Percentiles rank a stretch among this genome's conserved stretches.
phyloP scores from a whole-genome alignment of 2,888 invertebrate genomes.

The Elegia similella region DNA sequence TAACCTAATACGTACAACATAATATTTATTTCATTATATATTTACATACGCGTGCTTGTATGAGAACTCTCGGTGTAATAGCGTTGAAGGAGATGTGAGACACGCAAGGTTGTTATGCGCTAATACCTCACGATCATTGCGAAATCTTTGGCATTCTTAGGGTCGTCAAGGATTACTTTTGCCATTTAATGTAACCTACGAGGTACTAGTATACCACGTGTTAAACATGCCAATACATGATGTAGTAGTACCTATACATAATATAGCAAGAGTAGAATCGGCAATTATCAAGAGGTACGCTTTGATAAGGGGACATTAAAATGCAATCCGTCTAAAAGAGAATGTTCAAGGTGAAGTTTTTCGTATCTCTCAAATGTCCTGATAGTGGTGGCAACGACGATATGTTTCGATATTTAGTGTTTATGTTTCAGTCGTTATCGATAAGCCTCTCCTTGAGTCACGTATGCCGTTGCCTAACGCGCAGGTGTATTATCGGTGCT shows the following conservation, averaged over 20 bases:
- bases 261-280: not conserved
- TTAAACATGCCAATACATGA: not conserved
- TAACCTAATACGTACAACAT: not conserved
- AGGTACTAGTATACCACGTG: not conserved
- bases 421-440: conserved; percentile 63
- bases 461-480: conserved; percentile 64
- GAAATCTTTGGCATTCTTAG: conserved; percentile 13
- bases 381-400: conserved; percentile 55
- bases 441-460: conserved; percentile 68
- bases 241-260: not conserved
- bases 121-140: conserved; percentile 15
- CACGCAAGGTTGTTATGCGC: conserved; percentile 18
- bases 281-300: not conserved
- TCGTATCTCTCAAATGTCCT: conserved; percentile 57
- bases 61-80: too few relatives aligned
- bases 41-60: not conserved
- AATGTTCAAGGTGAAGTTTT: conserved; percentile 64
- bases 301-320: conserved; percentile 23
- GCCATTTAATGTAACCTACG: not conserved
- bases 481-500: conserved; percentile 43
- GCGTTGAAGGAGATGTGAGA: not conserved
- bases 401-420: conserved; percentile 61
- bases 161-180: not conserved
- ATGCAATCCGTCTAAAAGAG: conserved; percentile 32
- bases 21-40: not conserved